Percentiles rank a stretch among this genome's conserved stretches.
Evolutionary conservation across 2,113 vertebrate genomes (phyloP).

Genomic region (Xenopus tropicalis): DNA sequence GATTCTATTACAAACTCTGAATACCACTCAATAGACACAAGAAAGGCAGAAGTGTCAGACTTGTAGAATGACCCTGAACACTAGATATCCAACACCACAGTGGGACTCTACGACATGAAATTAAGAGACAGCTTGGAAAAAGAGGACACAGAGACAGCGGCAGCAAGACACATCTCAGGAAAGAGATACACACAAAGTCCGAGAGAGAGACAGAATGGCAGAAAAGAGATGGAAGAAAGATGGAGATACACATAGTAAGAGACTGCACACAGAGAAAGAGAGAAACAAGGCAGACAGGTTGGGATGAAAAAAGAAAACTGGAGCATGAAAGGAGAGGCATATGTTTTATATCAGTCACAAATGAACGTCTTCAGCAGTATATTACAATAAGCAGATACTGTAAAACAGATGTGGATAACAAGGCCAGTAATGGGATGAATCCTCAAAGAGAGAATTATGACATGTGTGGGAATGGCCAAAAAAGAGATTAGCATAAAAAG

Average conservation of each 20-base stretch:
- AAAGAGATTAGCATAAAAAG: no score
- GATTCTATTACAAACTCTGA: constrained; percentile 34
- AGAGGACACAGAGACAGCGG: not conserved
- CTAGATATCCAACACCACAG: constrained; percentile 21
- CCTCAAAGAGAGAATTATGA: no score
- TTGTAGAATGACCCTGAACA: constrained; percentile 10
- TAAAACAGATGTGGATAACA: no score
- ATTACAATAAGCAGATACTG: no score
- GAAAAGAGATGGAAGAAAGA: not conserved
- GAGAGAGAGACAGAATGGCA: not conserved
- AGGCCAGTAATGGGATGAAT: no score
- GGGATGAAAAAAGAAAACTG: not conserved
- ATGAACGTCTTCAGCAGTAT: no score
- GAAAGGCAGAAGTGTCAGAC: constrained; percentile 15
- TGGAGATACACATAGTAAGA: not conserved
- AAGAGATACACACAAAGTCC: not conserved
- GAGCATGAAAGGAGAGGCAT: not conserved
- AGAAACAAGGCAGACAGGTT: not conserved
- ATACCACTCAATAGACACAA: constrained; percentile 18
- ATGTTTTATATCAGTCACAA: no score
- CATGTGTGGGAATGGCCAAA: no score
- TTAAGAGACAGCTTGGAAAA: not conserved
- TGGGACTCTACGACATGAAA: not conserved
- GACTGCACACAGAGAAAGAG: not conserved
- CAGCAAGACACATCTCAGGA: not conserved